phyloP scores from a whole-genome alignment of 2,113 vertebrate species.

The Rhineura floridana region DNA sequence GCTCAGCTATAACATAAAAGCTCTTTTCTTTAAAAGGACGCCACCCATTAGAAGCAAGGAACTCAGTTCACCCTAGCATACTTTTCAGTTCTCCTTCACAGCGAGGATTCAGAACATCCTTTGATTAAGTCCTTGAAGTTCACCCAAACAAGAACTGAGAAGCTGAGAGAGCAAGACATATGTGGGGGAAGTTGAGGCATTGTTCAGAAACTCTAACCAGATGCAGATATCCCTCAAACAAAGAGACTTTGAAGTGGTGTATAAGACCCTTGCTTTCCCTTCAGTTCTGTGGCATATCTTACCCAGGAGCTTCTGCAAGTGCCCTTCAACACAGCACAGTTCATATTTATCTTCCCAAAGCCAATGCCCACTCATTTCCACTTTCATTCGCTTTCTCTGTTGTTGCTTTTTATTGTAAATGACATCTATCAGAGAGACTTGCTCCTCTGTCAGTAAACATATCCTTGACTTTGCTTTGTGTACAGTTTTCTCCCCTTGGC shows the following conservation, averaged over 20 bases:
- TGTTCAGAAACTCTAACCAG: neutral
- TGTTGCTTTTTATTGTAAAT: neutral
- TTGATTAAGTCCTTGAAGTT: neutral
- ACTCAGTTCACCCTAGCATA: neutral
- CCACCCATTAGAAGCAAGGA: neutral
- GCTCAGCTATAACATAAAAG: neutral
- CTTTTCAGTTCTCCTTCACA: neutral
- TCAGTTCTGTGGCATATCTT: rapidly evolving
- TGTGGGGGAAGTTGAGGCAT: neutral
- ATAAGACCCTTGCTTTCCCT: neutral
- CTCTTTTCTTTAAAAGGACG: neutral
- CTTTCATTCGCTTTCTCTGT: neutral
- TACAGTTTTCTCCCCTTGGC: neutral
- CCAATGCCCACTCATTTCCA: neutral
- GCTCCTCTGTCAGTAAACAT: slow-evolving; percentile 13
- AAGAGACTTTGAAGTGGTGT: neutral
- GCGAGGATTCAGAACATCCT: neutral
- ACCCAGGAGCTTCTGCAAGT: rapidly evolving
- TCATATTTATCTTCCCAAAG: rapidly evolving
- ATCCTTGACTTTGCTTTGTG: neutral
- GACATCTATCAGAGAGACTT: neutral
- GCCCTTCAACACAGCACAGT: neutral
- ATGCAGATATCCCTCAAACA: neutral
- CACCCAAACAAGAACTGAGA: neutral
- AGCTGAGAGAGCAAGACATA: neutral